Percentiles rank a stretch among this genome's conserved stretches.
Conservation (phyloP, 2,888 invertebrate species). For the Ophraella communa region DNA sequence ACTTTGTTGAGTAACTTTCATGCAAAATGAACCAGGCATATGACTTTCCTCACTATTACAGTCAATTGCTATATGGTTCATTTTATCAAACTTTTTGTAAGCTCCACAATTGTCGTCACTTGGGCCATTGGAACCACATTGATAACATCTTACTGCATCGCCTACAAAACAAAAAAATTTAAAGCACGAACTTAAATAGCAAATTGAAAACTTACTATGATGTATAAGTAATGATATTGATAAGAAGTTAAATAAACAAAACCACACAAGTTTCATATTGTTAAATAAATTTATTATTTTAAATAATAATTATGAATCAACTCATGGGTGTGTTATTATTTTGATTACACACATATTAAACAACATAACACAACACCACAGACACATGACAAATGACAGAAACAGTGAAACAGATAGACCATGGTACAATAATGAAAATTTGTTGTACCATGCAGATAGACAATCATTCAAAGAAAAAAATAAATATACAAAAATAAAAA, state of each 20-base stretch:
- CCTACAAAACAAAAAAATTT: no score
- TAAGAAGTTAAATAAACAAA: constrained; percentile 1
- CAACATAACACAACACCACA: no score
- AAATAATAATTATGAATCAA: constrained; percentile 8
- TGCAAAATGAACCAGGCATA: constrained; percentile 95
- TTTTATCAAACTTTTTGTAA: constrained; percentile 82
- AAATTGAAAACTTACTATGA: background rate
- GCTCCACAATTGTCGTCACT: constrained; percentile 90
- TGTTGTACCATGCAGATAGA: no score
- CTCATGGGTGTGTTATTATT: background rate
- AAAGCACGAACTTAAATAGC: background rate
- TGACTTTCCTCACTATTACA: constrained; percentile 94
- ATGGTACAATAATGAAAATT: no score
- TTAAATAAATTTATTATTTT: background rate
- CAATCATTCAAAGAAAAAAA: no score
- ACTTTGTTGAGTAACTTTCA: constrained; percentile 93
- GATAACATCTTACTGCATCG: constrained; percentile 85
- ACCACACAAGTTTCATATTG: background rate
- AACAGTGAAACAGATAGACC: no score
- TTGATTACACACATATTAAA: background rate
- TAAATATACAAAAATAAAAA: no score
- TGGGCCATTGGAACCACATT: constrained; percentile 86
- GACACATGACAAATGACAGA: no score
- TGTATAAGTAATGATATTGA: background rate
- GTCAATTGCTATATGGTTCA: constrained; percentile 87